Percentiles rank a stretch among this genome's conserved stretches.
These are phyloP conservation scores for Drosophila pseudoobscura DNA, from an alignment of 1,140 invertebrate genomes.

Conservation along the genomic window DNA sequence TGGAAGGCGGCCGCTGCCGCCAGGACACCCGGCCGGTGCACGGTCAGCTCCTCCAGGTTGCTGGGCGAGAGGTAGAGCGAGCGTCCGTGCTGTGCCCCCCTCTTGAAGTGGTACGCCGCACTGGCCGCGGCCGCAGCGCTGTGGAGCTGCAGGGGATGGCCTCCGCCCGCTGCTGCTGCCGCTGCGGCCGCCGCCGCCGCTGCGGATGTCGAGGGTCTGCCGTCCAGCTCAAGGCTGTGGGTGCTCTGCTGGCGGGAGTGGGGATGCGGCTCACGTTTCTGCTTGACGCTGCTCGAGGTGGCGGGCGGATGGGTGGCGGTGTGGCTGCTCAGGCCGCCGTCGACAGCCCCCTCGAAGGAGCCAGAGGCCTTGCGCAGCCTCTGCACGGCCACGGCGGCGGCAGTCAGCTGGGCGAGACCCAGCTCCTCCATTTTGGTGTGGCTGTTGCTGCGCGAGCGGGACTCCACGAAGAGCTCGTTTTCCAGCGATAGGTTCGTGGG, in stretches of 20 bases:
- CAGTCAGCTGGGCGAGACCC: conserved; percentile 65
- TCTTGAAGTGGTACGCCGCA: conserved; percentile 80
- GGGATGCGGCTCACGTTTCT: conserved; percentile 66
- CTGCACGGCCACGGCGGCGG: conserved; percentile 65
- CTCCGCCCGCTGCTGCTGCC: conserved; percentile 37
- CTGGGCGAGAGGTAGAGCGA: conserved; percentile 81
- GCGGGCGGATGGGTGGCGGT: conserved; percentile 71
- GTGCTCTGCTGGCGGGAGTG: conserved; percentile 78
- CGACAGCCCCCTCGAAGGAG: conserved; percentile 75
- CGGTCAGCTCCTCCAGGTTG: conserved; percentile 75
- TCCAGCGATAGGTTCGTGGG: conserved; percentile 75
- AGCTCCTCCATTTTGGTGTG: conserved; percentile 81
- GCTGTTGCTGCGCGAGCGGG: conserved; percentile 80
- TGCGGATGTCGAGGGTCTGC: conserved; percentile 66
- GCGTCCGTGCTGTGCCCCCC: conserved; percentile 73
- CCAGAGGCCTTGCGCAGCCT: conserved; percentile 72
- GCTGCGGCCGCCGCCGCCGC: conserved; percentile 58
- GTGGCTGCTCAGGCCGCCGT: conserved; percentile 22
- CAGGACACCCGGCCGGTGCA: conserved; percentile 70
- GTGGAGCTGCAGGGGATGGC: conserved; percentile 66
- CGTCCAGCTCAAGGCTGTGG: conserved; percentile 79
- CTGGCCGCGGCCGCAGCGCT: conserved; percentile 76
- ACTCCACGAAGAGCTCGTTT: conserved; percentile 78
- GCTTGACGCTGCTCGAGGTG: conserved; percentile 72
- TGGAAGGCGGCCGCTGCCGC: conserved; percentile 74